Evolutionary conservation across 1,140 invertebrate genomes (phyloP).

Genomic region (Caenorhabditis briggsae): DNA sequence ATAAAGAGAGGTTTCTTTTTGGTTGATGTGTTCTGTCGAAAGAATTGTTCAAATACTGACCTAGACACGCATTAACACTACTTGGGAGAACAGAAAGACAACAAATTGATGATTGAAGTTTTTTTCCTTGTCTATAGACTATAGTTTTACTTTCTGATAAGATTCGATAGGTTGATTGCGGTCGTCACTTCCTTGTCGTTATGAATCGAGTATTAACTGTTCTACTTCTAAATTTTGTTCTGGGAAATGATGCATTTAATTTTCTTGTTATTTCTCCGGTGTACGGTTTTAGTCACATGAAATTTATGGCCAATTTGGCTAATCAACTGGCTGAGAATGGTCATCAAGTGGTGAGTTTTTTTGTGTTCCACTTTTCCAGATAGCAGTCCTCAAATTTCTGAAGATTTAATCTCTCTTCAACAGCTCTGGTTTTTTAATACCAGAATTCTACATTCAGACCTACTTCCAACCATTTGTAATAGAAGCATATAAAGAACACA

Average conservation of each 20-base stretch:
- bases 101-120: not conserved
- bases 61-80: not conserved
- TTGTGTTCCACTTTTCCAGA: too few relatives aligned
- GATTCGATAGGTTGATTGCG: not conserved
- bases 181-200: not conserved
- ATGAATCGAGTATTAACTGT: not conserved
- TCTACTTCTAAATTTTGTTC: not conserved
- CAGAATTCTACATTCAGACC: not conserved
- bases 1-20: not conserved
- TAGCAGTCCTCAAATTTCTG: too few relatives aligned
- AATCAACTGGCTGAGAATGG: constrained; percentile 7
- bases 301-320: not conserved
- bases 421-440: too few relatives aligned
- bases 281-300: constrained; percentile 26
- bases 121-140: not conserved
- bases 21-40: not conserved
- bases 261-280: constrained; percentile 13
- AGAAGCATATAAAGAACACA: constrained; percentile 20
- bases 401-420: too few relatives aligned
- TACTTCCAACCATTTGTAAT: constrained; percentile 37
- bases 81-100: too few relatives aligned
- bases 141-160: not conserved
- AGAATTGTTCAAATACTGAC: not conserved
- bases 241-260: not conserved
- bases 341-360: constrained; percentile 12